phyloP scores from a whole-genome alignment of 2,113 vertebrate genomes.

The Mus spicilegus region DNA sequence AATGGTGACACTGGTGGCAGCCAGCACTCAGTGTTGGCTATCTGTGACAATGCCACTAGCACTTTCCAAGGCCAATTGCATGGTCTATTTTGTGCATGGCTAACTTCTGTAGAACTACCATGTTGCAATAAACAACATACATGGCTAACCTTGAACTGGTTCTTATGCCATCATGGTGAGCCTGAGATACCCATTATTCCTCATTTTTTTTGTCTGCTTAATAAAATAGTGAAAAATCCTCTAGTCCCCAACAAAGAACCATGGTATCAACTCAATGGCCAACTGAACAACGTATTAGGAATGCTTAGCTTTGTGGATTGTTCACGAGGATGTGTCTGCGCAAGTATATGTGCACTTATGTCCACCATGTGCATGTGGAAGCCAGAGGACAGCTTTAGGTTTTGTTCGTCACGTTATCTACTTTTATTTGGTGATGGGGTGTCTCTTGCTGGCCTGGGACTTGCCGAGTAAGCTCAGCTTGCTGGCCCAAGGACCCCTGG shows the following conservation, averaged over 20 bases:
- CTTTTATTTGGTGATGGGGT: too few relatives aligned
- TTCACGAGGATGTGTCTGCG: background rate
- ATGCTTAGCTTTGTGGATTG: background rate
- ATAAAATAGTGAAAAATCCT: background rate
- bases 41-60: background rate
- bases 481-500: background rate
- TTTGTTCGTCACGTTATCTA: background rate
- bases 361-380: background rate
- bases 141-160: background rate
- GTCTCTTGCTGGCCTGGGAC: background rate
- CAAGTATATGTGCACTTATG: too few relatives aligned
- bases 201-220: background rate
- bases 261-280: background rate
- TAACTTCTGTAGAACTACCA: background rate
- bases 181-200: background rate
- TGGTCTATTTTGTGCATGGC: background rate
- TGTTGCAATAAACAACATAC: background rate
- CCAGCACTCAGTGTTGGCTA: background rate
- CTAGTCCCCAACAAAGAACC: background rate
- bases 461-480: background rate
- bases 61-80: background rate
- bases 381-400: background rate
- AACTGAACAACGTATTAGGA: background rate
- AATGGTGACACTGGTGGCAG: background rate
- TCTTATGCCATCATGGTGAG: conserved; percentile 12